A percentile compares a stretch with the other conserved stretches of the same genome.
These are phyloP conservation scores for Sialia sialis DNA, from an alignment of 2,113 vertebrate genomes.

Conservation along the genomic window DNA sequence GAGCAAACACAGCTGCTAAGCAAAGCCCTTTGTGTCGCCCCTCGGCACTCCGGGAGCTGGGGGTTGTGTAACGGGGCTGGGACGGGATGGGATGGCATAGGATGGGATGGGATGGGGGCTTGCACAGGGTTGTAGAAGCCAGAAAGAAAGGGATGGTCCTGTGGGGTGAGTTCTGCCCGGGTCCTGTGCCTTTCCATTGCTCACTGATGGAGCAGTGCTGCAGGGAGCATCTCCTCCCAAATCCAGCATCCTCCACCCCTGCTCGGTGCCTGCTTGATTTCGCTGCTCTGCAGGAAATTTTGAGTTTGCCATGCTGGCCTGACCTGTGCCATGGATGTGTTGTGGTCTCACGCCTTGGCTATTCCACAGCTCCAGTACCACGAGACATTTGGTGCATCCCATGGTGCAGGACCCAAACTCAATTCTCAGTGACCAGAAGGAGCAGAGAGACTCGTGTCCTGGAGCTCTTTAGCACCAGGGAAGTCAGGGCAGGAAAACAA, in stretches of 20 bases:
- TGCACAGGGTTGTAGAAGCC: rapidly evolving
- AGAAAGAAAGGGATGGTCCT: background rate
- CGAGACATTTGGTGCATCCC: rapidly evolving
- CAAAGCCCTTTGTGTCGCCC: constrained; percentile 64
- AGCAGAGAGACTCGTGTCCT: background rate
- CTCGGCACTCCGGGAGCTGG: rapidly evolving
- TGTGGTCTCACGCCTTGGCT: background rate
- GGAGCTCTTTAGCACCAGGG: rapidly evolving
- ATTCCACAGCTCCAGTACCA: rapidly evolving
- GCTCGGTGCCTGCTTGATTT: background rate
- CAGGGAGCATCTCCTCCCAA: rapidly evolving
- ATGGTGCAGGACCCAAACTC: background rate
- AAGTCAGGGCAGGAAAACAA: background rate
- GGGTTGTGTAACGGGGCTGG: background rate
- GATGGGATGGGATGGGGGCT: background rate
- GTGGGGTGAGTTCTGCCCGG: background rate
- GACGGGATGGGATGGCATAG: background rate
- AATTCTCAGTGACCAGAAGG: background rate
- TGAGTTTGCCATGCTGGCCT: rapidly evolving
- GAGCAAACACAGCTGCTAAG: constrained; percentile 66
- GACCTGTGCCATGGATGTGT: rapidly evolving
- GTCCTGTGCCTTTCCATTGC: background rate
- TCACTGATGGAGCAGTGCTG: rapidly evolving
- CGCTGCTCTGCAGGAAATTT: background rate
- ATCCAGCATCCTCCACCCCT: rapidly evolving